Conservation (phyloP, 2,888 invertebrate genomes). For the Axea sp. region DNA sequence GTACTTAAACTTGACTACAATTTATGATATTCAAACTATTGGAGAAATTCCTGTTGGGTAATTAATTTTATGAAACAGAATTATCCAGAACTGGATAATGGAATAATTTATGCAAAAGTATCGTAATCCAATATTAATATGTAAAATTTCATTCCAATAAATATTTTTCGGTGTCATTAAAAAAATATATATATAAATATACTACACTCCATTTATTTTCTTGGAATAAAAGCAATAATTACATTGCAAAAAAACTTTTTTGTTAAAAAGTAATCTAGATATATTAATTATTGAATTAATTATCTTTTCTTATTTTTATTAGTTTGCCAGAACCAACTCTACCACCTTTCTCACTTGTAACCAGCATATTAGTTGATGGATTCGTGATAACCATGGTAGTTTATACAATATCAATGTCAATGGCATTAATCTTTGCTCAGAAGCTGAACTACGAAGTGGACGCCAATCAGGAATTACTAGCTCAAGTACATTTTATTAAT, state of each 20-base stretch:
- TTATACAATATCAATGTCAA: conserved; percentile 89
- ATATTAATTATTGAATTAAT: conserved; percentile 1
- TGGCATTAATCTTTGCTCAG: conserved; percentile 89
- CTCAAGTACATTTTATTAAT: conserved; percentile 82
- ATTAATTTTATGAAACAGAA: too few species aligned
- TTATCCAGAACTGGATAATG: too few species aligned
- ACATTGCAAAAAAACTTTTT: too few species aligned
- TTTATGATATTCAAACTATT: conserved; percentile 84
- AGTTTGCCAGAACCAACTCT: conserved; percentile 85
- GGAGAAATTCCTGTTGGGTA: conserved; percentile 92
- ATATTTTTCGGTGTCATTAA: too few species aligned
- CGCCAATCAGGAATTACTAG: conserved; percentile 88
- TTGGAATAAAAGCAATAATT: too few species aligned
- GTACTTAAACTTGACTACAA: conserved; percentile 81
- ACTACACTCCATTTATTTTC: neutral
- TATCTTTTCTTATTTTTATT: conserved; percentile 58
- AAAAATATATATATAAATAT: neutral
- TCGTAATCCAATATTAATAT: too few species aligned
- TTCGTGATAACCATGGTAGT: conserved; percentile 88
- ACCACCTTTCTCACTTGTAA: conserved; percentile 83
- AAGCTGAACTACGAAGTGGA: conserved; percentile 87
- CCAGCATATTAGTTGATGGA: conserved; percentile 83
- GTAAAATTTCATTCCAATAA: too few species aligned
- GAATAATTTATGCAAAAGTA: too few species aligned
- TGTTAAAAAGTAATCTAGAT: too few species aligned